Base-by-base conservation (phyloP, 2,113 vertebrate species). In the Gambusia holbrooki region DNA sequence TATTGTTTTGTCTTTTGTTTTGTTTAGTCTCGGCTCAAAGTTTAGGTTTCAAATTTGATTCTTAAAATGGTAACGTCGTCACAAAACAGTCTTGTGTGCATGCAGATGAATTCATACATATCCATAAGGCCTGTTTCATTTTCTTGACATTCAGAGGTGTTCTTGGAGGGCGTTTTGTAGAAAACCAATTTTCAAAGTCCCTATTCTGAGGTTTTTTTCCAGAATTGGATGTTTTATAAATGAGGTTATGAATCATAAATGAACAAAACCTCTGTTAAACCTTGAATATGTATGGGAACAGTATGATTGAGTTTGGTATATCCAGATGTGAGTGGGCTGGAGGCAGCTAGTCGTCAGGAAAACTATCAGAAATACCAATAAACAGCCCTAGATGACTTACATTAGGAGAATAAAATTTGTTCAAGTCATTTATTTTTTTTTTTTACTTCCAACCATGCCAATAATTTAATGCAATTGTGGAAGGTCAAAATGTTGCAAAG, bases 191-290 rank as follows among this genome's bases (percentile, higher is more conserved):
- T 60, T 28, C 35, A 37, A 11, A 37, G 35, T 37, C 12, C 35
- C 35, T 12, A 12, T 37, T 37, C 35, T 29, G 5, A 4, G 12
- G 32, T n/a, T 35, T 54, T 70, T 29, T 27, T 27, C n/a, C 10
- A 14, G 54, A 61, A 28, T 19, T 17, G 15, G 37, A 70, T 70
- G 51, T 70, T 70, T 60, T 35, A 33, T 70, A 60, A 35, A 70
- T 60, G 28, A 68, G 42, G n/a, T n/a, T 64, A 64, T 71, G 12
- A 71, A 71, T 71, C 33, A 62, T 22, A 62, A 13, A 54, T 51
- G 42, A 54, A 22, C 10, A 32, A 69, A 32, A 32, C 29, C 67
- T 12, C 4, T 13, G 28, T 22, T 25, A 32, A 54, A 51, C 15
- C 28, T 28, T 25, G 15, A 30, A 30, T 54, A 7, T 35, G 22